Conservation (phyloP, 2,888 invertebrate species). For the Poecilus cupreus region DNA sequence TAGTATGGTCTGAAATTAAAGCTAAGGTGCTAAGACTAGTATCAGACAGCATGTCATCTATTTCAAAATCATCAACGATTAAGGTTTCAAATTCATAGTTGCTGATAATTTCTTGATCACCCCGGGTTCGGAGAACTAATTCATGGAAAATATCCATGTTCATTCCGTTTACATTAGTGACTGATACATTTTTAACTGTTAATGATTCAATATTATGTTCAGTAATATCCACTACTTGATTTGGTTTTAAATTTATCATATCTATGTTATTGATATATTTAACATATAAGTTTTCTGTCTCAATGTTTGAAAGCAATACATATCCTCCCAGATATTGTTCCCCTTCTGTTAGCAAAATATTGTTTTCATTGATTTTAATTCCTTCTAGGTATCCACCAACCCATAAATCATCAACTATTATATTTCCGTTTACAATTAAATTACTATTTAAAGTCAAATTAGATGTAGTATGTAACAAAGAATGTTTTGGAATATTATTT, state of each 20-base stretch:
- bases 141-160: conserved; percentile 71
- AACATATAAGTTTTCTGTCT: conserved; percentile 64
- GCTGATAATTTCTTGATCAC: conserved; percentile 73
- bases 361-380: conserved; percentile 65
- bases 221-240: background rate
- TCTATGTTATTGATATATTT: conserved; percentile 66
- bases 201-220: conserved; percentile 65
- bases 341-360: conserved; percentile 67
- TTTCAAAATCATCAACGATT: conserved; percentile 66
- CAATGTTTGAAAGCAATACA: conserved; percentile 64
- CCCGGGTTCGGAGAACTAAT: conserved; percentile 73
- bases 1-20: conserved; percentile 70
- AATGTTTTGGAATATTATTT: conserved; percentile 66
- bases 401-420: conserved; percentile 65
- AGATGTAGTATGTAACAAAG: conserved; percentile 65
- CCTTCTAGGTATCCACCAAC: conserved; percentile 67
- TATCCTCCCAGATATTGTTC: conserved; percentile 70
- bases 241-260: conserved; percentile 59
- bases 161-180: conserved; percentile 74
- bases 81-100: conserved; percentile 69
- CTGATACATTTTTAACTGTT: conserved; percentile 70
- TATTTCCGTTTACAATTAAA: conserved; percentile 67
- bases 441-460: conserved; percentile 63
- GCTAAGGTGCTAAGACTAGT: conserved; percentile 69
- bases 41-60: conserved; percentile 62